Evolutionary conservation across 2,888 invertebrate genomes (phyloP).

Genomic region (Branchellion lobata): DNA sequence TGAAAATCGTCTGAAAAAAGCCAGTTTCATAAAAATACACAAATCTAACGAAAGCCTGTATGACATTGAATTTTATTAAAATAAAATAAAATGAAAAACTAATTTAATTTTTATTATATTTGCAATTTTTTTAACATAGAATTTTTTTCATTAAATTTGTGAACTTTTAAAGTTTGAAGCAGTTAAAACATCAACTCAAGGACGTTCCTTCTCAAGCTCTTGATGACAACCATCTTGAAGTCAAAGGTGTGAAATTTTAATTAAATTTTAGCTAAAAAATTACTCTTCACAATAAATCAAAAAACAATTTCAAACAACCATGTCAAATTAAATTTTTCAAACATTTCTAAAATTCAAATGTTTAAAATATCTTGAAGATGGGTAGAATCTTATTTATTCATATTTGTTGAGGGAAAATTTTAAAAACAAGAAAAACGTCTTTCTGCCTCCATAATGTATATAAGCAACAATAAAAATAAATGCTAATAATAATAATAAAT

Average conservation of each 20-base stretch:
- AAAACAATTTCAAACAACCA: too few species aligned
- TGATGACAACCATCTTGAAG: neutral
- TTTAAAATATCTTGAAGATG: too few species aligned
- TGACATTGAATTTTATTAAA: neutral
- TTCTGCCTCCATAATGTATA: too few species aligned
- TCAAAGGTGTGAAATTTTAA: too few species aligned
- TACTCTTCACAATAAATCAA: too few species aligned
- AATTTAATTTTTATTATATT: neutral
- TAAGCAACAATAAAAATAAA: too few species aligned
- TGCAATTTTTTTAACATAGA: neutral
- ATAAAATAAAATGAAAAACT: neutral
- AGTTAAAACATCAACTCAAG: neutral
- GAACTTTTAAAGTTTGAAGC: neutral
- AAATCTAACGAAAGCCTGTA: neutral
- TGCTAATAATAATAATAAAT: too few species aligned
- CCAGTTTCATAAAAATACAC: neutral
- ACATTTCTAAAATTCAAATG: too few species aligned
- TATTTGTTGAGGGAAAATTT: too few species aligned
- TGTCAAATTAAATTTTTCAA: too few species aligned
- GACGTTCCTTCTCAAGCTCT: neutral
- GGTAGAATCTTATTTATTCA: too few species aligned
- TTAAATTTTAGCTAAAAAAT: slow-evolving; percentile 15
- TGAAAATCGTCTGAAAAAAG: neutral
- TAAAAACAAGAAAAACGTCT: too few species aligned
- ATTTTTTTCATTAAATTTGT: neutral